Percentiles rank a stretch among this genome's conserved stretches.
These are phyloP conservation scores for Harpagus bidentatus DNA, from an alignment of 2,113 vertebrate genomes.

Conservation along the genomic window DNA sequence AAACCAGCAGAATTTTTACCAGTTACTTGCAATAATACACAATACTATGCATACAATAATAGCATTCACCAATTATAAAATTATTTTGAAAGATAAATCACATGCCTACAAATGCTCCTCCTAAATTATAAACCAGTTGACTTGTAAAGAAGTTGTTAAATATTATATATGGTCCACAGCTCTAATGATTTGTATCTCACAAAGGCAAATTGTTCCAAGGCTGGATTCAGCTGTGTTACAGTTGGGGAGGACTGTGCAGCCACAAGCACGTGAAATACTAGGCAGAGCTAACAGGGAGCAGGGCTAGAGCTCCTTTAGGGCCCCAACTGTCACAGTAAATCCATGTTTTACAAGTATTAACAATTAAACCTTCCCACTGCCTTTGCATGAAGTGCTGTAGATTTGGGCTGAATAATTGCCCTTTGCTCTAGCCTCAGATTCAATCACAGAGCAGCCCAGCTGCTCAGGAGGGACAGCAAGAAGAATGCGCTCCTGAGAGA, in stretches of 20 bases:
- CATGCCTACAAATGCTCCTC: neutral
- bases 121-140: neutral
- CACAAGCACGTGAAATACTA: rapidly evolving
- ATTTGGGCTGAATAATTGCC: neutral
- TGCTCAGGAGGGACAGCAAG: too few relatives aligned
- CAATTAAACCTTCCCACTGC: neutral
- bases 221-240: neutral
- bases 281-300: neutral
- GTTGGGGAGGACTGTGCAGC: rapidly evolving
- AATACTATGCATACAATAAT: neutral
- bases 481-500: rapidly evolving
- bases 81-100: neutral
- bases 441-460: rapidly evolving
- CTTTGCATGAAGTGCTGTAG: neutral
- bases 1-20: neutral
- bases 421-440: neutral
- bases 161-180: neutral
- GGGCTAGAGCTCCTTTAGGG: neutral
- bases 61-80: neutral
- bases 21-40: neutral
- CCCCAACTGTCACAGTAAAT: neutral
- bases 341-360: rapidly evolving
- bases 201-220: neutral
- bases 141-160: neutral
- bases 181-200: neutral